A percentile compares a stretch with the other conserved stretches of the same genome.
Evolutionary conservation across 2,888 invertebrate species (phyloP).

Genomic region (Furcula furcula): DNA sequence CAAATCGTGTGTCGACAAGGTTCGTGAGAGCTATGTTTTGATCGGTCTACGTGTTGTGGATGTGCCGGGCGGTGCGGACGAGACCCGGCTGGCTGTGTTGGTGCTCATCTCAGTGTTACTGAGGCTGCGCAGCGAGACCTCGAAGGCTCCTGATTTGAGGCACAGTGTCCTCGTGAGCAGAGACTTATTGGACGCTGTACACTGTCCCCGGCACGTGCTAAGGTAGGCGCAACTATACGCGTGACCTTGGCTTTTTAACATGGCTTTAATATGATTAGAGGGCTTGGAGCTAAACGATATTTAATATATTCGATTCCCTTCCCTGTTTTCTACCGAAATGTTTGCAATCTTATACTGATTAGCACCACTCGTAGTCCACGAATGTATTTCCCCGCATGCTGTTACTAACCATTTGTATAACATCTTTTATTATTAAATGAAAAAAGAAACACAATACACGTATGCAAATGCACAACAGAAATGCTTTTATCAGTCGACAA

Average conservation of each 20-base stretch:
- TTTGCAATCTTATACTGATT: conserved; percentile 23
- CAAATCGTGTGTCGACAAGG: conserved; percentile 77
- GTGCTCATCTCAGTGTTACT: conserved; percentile 53
- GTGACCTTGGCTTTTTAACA: conserved; percentile 52
- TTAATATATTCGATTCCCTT: conserved; percentile 18
- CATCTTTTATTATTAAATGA: conserved; percentile 16
- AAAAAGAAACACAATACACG: no score
- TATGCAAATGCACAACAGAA: not conserved
- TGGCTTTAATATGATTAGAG: conserved; percentile 33
- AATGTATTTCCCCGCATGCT: conserved; percentile 20
- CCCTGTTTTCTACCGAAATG: conserved; percentile 1
- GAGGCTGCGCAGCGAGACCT: conserved; percentile 45
- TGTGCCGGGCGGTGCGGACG: conserved; percentile 68
- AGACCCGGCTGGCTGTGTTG: conserved; percentile 49
- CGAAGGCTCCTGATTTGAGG: conserved; percentile 33
- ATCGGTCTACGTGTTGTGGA: conserved; percentile 69
- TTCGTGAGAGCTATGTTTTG: conserved; percentile 77
- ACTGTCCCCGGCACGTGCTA: conserved; percentile 57
- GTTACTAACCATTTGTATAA: conserved; percentile 20
- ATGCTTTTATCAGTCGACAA: not conserved
- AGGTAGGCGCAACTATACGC: conserved; percentile 51
- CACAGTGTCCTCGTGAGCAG: conserved; percentile 30
- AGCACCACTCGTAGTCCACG: conserved; percentile 18
- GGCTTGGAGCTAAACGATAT: conserved; percentile 23
- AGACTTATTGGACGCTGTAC: conserved; percentile 33